A percentile compares a stretch with the other conserved stretches of the same genome.
Evolutionary conservation across 2,888 invertebrate species (phyloP).

Genomic region (Lasioglossum marginatum): DNA sequence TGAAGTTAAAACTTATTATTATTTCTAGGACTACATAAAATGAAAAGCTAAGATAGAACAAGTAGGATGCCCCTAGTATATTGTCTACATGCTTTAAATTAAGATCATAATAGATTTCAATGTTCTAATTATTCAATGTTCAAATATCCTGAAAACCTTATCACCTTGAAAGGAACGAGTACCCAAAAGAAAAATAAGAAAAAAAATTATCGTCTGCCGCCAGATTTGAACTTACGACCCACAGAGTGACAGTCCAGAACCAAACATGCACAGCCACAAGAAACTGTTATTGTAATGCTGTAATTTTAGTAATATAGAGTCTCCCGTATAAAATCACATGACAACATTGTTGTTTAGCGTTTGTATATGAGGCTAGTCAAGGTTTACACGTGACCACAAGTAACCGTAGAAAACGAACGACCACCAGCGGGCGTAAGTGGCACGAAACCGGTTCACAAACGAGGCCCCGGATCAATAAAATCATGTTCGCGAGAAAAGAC

Average conservation of each 20-base stretch:
- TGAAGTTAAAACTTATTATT: background rate
- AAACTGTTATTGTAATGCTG: accelerated
- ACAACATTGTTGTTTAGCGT: background rate
- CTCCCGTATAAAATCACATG: background rate
- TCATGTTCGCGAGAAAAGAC: background rate
- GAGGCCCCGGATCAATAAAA: conserved; percentile 56
- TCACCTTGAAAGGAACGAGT: background rate
- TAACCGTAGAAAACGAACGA: background rate
- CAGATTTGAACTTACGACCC: conserved; percentile 39
- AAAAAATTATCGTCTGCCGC: background rate
- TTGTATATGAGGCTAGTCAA: background rate
- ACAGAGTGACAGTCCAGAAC: background rate
- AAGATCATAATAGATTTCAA: background rate
- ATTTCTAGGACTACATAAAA: background rate
- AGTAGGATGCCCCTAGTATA: background rate
- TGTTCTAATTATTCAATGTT: background rate
- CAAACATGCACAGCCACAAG: background rate
- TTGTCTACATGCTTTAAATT: background rate
- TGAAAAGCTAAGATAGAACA: background rate
- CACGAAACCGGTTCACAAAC: conserved; percentile 17
- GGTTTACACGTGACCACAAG: background rate
- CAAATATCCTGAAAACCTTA: background rate
- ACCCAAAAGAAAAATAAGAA: conserved; percentile 9
- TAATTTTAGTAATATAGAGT: background rate
- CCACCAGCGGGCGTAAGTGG: background rate